phyloP scores from a whole-genome alignment of 2,888 invertebrate genomes.

The Caradrina kadenii region DNA sequence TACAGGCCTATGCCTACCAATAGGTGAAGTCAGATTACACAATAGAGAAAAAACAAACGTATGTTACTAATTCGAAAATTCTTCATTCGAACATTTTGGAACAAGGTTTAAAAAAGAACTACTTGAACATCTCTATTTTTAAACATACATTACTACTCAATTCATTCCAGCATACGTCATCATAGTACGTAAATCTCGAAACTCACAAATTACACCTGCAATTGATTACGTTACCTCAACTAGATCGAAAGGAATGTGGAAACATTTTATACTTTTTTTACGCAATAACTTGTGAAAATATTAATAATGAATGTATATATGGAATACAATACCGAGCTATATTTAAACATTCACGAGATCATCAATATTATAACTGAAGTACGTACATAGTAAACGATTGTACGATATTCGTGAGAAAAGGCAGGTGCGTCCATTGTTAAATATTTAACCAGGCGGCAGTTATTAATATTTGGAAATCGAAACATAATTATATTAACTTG shows the following conservation, averaged over 20 bases:
- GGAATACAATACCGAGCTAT: conserved; percentile 13
- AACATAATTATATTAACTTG: conserved; percentile 14
- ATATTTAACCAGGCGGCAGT: conserved; percentile 32
- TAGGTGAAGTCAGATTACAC: no score
- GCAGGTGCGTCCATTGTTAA: conserved; percentile 26
- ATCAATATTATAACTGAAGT: conserved; percentile 6
- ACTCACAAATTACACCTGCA: conserved; percentile 36
- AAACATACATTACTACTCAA: conserved; percentile 21
- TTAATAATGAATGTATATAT: background rate
- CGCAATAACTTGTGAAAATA: background rate
- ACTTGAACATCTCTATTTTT: conserved; percentile 29
- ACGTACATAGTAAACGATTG: conserved; percentile 13
- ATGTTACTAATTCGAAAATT: background rate
- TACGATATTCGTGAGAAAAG: conserved; percentile 35
- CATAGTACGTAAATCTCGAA: conserved; percentile 21
- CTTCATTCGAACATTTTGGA: background rate
- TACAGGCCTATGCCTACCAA: no score
- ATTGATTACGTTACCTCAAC: conserved; percentile 16
- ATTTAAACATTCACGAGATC: conserved; percentile 25
- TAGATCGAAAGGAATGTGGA: conserved; percentile 9
- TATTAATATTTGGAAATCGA: conserved; percentile 46
- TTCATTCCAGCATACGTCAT: conserved; percentile 15
- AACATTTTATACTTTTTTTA: conserved; percentile 18
- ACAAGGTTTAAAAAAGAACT: conserved; percentile 18
- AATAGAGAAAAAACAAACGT: background rate